A percentile compares a stretch with the other conserved stretches of the same genome.
phyloP scores from a whole-genome alignment of 2,113 vertebrate species.

The Saguinus imperator region DNA sequence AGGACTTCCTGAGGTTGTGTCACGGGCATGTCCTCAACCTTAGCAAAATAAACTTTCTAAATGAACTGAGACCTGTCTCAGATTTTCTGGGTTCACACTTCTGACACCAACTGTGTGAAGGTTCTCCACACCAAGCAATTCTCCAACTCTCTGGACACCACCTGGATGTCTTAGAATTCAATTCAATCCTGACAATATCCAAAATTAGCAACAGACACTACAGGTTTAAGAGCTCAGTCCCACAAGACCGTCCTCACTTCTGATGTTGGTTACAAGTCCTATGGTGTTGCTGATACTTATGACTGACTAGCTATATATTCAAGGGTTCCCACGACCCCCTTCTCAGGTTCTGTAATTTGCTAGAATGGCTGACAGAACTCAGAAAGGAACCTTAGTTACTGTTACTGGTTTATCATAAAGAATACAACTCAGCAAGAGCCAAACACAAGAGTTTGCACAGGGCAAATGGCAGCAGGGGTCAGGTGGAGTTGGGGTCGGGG shows the following conservation, averaged over 20 bases:
- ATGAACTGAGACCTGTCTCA: no score
- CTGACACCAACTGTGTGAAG: not conserved
- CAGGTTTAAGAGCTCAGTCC: not conserved
- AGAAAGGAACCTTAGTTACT: not conserved
- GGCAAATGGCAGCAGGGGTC: not conserved
- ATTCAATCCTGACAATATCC: not conserved
- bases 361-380: not conserved
- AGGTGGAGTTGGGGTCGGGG: no score
- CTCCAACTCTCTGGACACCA: not conserved
- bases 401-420: not conserved
- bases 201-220: not conserved
- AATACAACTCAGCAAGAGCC: not conserved
- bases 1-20: no score
- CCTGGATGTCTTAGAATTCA: not conserved
- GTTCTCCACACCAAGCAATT: not conserved
- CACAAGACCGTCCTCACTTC: not conserved
- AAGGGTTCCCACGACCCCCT: not conserved
- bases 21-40: no score
- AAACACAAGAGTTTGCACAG: not conserved
- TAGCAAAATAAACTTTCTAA: no score
- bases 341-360: not conserved
- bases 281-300: not conserved
- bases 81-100: not conserved
- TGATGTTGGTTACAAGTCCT: not conserved
- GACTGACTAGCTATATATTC: not conserved